Conservation (phyloP, 2,888 invertebrate species). For the Diaphora mendica region DNA sequence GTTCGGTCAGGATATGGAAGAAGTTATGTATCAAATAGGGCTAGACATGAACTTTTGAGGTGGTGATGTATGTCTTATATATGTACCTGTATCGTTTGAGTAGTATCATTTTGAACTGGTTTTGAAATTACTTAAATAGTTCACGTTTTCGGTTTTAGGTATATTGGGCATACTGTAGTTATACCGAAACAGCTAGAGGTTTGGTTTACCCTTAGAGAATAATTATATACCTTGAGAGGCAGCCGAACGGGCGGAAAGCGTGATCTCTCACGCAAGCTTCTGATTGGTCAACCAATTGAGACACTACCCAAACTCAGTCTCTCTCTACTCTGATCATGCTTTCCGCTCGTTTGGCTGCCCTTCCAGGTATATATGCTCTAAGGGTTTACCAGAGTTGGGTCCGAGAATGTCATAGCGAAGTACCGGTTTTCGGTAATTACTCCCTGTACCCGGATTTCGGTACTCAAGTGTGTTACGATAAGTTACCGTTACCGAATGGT, state of each 20-base stretch:
- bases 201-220: no score
- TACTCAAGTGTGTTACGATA: neutral
- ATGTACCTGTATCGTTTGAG: neutral
- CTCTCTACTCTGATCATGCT: no score
- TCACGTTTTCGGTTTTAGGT: neutral
- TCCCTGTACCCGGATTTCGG: neutral
- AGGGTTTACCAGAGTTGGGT: neutral
- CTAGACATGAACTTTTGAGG: constrained; percentile 85
- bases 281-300: no score
- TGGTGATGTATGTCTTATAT: constrained; percentile 41
- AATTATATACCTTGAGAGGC: no score
- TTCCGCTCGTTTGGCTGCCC: no score
- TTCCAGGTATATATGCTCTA: no score
- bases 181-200: neutral
- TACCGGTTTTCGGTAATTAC: neutral
- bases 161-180: neutral
- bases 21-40: constrained; percentile 87
- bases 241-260: no score
- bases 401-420: neutral
- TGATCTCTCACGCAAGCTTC: no score
- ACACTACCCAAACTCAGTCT: no score
- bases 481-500: neutral
- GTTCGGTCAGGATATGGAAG: constrained; percentile 77
- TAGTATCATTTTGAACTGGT: neutral
- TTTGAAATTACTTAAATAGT: constrained; percentile 4